Base-by-base conservation (phyloP, 1,140 invertebrate species). In the Drosophila kurseongensis region DNA sequence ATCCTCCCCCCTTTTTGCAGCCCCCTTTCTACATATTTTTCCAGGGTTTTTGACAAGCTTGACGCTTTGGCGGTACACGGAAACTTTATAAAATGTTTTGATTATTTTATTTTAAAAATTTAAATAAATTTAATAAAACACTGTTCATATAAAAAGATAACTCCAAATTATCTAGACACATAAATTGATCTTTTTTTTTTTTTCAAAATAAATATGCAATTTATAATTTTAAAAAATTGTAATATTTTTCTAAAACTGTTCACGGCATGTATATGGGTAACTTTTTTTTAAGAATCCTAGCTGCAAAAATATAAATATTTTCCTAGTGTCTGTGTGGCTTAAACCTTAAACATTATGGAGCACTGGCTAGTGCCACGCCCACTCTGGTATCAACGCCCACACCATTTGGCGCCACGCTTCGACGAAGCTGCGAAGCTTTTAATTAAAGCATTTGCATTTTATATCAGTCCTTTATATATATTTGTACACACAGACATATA, bases 361-460 rank as follows among this genome's bases (percentile, higher is more conserved):
- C 60, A 65, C 54, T 69, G 62, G 47, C n/a, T 35, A 23, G 13
- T 38, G 56, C 23, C 48, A 42, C 29, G 23, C 45, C 50, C 27
- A 23, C 14, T 8, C 4, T 1, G 32, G 5, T 38, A n/a, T 12
- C 7, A 14, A 8, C 41, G 23, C 56, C 13, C 48, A 32, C 36
- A 10, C 55, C 36, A 60, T 77, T 74, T 61, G 69, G 69, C 59
- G 60, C 60, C 78, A 62, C 57, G 83, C 78, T 71, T 86, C 79
- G 57, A 44, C 62, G 66, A 78, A 72, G 83, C 72, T 88, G 79
- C 75, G 79, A 89, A 86, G 83, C 83, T 88, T 86, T 86, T 86
- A 86, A 86, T 86, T 86, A 86, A 86, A 82, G 83, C 83, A 86
- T 86, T 88, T 88, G 83, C 83, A 86, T 86, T 83, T 86, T 79